Percentiles rank a stretch among this genome's conserved stretches.
Conservation (phyloP, 2,888 invertebrate genomes). For the Leptothorax acervorum region DNA sequence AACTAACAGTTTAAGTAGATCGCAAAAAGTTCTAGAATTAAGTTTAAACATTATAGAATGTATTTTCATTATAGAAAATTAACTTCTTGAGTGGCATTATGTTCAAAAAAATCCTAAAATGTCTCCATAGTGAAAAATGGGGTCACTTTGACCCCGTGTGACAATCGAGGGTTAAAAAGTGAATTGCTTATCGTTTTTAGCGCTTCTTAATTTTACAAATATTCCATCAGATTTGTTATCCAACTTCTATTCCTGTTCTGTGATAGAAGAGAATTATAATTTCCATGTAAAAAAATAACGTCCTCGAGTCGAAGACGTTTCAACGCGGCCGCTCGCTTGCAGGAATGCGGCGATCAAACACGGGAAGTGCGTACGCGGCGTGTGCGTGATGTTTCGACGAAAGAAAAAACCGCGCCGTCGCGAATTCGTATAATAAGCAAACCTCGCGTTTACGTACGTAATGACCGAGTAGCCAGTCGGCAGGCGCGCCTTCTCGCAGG, state of each 20-base stretch:
- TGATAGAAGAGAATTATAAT: not conserved
- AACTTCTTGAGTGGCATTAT: too few species aligned
- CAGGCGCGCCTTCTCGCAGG: constrained; percentile 20
- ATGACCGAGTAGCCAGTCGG: constrained; percentile 36
- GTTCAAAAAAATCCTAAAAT: too few species aligned
- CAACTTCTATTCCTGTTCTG: not conserved
- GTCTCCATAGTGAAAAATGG: too few species aligned
- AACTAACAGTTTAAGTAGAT: too few species aligned
- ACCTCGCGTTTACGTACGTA: constrained; percentile 30
- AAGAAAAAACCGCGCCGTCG: constrained; percentile 22
- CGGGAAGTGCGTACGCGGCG: constrained; percentile 61
- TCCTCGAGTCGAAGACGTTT: constrained; percentile 36
- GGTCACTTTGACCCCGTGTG: too few species aligned
- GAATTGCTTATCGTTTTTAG: not conserved
- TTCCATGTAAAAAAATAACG: not conserved
- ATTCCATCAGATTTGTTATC: not conserved
- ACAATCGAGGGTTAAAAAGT: not conserved
- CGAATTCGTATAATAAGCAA: constrained; percentile 54
- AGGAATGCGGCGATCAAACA: constrained; percentile 63
- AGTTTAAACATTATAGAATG: too few species aligned
- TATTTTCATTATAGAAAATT: too few species aligned
- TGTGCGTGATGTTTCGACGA: constrained; percentile 59
- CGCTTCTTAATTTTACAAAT: not conserved
- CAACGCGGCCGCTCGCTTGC: constrained; percentile 30
- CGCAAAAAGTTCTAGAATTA: too few species aligned